These are phyloP conservation scores for Acleris holmiana DNA, from an alignment of 2,888 invertebrate genomes.

Conservation along the genomic window DNA sequence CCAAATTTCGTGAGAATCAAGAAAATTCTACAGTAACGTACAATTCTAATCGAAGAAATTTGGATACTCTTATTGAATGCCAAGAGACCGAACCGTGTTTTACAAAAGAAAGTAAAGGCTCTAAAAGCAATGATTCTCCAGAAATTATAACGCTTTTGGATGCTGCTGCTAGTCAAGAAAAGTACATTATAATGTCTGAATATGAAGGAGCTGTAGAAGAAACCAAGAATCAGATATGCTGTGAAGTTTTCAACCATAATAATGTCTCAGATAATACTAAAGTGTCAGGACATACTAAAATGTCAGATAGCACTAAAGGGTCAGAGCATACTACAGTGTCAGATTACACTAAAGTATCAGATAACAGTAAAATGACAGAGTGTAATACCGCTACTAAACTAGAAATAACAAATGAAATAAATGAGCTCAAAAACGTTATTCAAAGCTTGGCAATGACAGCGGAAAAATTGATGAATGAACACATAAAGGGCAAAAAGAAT, in stretches of 20 bases:
- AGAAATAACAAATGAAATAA: conserved; percentile 60
- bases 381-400: not conserved
- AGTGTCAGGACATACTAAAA: no score
- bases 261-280: no score
- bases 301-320: no score
- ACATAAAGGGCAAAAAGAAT: conserved; percentile 44
- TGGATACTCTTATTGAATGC: conserved; percentile 25
- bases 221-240: conserved; percentile 16
- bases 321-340: no score
- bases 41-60: conserved; percentile 1
- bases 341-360: no score
- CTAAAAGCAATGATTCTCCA: conserved; percentile 36
- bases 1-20: not conserved
- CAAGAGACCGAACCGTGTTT: conserved; percentile 13
- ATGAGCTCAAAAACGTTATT: conserved; percentile 59
- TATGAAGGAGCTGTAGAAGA: conserved; percentile 11
- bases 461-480: conserved; percentile 56
- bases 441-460: conserved; percentile 58
- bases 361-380: no score
- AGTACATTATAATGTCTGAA: conserved; percentile 53
- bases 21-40: not conserved
- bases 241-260: no score
- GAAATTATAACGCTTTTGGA: conserved; percentile 65
- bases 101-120: conserved; percentile 5
- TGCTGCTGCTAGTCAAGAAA: conserved; percentile 57